Evolutionary conservation across 2,113 vertebrate species (phyloP).

Genomic region (Balaenoptera acutorostrata): DNA sequence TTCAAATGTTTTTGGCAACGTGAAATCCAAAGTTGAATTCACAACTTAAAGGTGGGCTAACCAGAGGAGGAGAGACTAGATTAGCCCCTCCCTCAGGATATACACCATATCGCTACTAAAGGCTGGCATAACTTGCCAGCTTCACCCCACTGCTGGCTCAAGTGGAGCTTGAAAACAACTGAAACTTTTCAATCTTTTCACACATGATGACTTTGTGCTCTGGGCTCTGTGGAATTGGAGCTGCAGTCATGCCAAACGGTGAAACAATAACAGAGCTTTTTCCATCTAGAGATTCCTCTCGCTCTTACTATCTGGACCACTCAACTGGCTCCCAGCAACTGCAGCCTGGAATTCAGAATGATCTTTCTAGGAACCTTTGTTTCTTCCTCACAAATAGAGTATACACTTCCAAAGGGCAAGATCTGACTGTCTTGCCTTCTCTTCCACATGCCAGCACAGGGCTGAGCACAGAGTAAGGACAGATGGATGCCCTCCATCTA

Average conservation of each 20-base stretch:
- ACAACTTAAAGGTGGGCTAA: constrained; percentile 36
- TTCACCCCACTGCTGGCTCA: background rate
- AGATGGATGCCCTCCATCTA: background rate
- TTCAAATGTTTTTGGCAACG: background rate
- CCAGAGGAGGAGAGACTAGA: background rate
- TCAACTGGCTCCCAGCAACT: background rate
- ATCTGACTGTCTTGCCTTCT: constrained; percentile 3
- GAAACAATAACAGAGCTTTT: constrained; percentile 18
- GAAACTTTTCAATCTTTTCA: constrained; percentile 3
- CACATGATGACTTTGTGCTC: background rate
- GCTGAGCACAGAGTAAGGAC: background rate
- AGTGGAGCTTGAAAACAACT: constrained; percentile 9
- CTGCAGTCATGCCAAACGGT: background rate
- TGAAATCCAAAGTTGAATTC: constrained; percentile 7
- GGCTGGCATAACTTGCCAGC: background rate
- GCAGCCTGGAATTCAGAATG: background rate
- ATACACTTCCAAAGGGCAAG: background rate
- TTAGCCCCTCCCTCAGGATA: background rate
- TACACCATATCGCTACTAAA: background rate
- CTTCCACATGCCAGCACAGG: background rate
- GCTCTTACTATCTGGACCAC: background rate
- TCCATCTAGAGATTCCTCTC: constrained; percentile 10
- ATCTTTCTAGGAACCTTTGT: constrained; percentile 6
- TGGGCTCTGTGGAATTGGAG: background rate
- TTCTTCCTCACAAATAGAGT: constrained; percentile 23